Conservation (phyloP, 2,888 invertebrate species). For the Ceraclea dissimilis region DNA sequence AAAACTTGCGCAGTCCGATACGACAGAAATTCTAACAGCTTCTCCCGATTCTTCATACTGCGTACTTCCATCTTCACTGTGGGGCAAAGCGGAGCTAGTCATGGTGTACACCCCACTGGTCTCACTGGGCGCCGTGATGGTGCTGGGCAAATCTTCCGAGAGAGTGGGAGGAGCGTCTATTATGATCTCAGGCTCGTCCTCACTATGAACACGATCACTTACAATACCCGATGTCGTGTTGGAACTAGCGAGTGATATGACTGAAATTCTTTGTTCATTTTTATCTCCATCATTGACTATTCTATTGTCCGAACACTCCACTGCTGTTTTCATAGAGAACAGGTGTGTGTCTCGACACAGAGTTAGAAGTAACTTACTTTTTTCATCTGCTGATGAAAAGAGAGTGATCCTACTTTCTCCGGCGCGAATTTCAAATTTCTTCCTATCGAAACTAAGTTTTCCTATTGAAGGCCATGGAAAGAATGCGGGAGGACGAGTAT, state of each 20-base stretch:
- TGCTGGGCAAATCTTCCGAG: constrained; percentile 49
- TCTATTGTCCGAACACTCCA: constrained; percentile 72
- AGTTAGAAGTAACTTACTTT: constrained; percentile 82
- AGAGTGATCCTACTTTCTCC: constrained; percentile 82
- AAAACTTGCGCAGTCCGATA: constrained; percentile 26
- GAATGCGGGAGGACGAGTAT: constrained; percentile 60
- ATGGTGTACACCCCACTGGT: constrained; percentile 82
- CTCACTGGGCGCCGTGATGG: constrained; percentile 52
- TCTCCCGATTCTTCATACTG: constrained; percentile 31
- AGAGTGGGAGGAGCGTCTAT: constrained; percentile 76
- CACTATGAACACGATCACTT: constrained; percentile 89
- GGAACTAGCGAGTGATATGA: constrained; percentile 91
- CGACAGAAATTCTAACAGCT: constrained; percentile 30
- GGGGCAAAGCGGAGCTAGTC: constrained; percentile 52
- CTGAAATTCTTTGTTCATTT: constrained; percentile 76
- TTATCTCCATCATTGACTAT: constrained; percentile 56
- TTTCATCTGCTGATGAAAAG: constrained; percentile 88
- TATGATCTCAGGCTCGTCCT: constrained; percentile 88
- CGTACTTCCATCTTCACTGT: constrained; percentile 33
- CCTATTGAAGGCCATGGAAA: constrained; percentile 95
- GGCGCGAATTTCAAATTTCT: constrained; percentile 93
- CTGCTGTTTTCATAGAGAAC: constrained; percentile 88
- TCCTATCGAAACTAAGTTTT: constrained; percentile 91
- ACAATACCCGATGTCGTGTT: constrained; percentile 96
- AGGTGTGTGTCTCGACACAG: constrained; percentile 90